phyloP scores from a whole-genome alignment of 2,888 invertebrate genomes.

The Noctuana brunneofusca region DNA sequence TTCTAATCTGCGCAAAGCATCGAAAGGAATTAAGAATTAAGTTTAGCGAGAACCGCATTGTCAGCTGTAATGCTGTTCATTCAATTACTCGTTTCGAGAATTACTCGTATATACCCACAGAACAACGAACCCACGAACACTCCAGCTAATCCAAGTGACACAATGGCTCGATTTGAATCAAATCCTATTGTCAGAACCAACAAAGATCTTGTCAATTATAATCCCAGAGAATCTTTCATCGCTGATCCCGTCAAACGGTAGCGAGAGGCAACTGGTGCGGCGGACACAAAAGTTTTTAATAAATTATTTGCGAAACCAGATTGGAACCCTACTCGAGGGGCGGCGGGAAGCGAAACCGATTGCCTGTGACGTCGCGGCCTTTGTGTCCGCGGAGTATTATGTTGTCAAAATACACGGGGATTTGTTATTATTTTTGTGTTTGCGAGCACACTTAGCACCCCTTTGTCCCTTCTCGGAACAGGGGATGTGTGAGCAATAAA shows the following conservation, averaged over 20 bases:
- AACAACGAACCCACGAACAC: slow-evolving; percentile 51
- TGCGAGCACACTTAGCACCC: slow-evolving; percentile 81
- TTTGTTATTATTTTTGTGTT: slow-evolving; percentile 83
- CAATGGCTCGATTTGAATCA: slow-evolving; percentile 72
- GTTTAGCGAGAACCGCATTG: slow-evolving; percentile 65
- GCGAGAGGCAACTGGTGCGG: slow-evolving; percentile 53
- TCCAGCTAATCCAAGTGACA: slow-evolving; percentile 68
- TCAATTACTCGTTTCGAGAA: slow-evolving; percentile 65
- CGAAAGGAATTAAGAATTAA: slow-evolving; percentile 60
- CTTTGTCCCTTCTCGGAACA: slow-evolving; percentile 76
- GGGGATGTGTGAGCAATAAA: slow-evolving; percentile 72
- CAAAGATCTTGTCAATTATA: slow-evolving; percentile 83
- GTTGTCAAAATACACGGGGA: slow-evolving; percentile 82
- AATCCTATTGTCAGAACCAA: slow-evolving; percentile 71
- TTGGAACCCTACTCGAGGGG: slow-evolving; percentile 76
- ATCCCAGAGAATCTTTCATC: slow-evolving; percentile 73
- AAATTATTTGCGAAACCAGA: slow-evolving; percentile 79
- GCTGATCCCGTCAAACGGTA: slow-evolving; percentile 75
- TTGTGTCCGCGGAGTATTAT: slow-evolving; percentile 80
- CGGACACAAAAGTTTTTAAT: slow-evolving; percentile 59
- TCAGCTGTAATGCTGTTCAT: slow-evolving; percentile 51
- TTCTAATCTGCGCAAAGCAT: slow-evolving; percentile 60
- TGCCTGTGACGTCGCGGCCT: slow-evolving; percentile 78
- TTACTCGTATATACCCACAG: slow-evolving; percentile 61
- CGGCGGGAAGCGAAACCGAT: slow-evolving; percentile 78